Evolutionary conservation across 1,140 invertebrate species (phyloP).

Genomic region (Sarcophaga bullata): DNA sequence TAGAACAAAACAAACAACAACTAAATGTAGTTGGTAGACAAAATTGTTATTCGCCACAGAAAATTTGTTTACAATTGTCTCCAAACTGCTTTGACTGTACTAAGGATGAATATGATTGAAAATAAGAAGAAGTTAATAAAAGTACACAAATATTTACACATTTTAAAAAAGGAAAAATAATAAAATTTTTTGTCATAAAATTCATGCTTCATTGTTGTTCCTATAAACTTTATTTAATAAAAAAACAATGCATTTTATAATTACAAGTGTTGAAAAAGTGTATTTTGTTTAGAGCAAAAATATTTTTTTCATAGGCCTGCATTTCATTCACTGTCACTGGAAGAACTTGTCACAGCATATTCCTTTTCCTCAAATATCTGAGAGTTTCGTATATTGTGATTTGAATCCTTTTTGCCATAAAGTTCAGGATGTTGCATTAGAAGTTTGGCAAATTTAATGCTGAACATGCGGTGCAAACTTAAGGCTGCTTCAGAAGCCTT

Average conservation of each 20-base stretch:
- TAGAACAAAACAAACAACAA: neutral
- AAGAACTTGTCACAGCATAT: constrained; percentile 13
- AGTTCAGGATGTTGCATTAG: constrained; percentile 42
- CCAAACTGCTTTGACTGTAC: neutral
- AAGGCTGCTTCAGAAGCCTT: constrained; percentile 66
- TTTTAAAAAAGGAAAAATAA: no score
- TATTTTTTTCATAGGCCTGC: neutral
- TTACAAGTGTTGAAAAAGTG: constrained; percentile 16
- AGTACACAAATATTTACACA: no score
- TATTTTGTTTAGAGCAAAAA: constrained; percentile 17
- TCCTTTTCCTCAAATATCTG: constrained; percentile 9
- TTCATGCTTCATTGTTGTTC: no score
- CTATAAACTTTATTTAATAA: constrained; percentile 6
- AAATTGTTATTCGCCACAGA: neutral
- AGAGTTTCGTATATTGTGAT: constrained; percentile 12
- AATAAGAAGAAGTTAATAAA: neutral
- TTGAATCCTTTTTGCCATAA: constrained; percentile 28
- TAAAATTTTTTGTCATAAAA: no score
- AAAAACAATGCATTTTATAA: neutral
- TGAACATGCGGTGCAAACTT: constrained; percentile 68
- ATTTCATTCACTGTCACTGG: neutral
- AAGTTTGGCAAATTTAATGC: constrained; percentile 63
- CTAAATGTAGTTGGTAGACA: neutral
- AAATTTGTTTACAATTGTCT: neutral
- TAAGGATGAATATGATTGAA: neutral